These are phyloP conservation scores for Mercenaria mercenaria DNA, from an alignment of 1,140 invertebrate species.

Conservation along the genomic window DNA sequence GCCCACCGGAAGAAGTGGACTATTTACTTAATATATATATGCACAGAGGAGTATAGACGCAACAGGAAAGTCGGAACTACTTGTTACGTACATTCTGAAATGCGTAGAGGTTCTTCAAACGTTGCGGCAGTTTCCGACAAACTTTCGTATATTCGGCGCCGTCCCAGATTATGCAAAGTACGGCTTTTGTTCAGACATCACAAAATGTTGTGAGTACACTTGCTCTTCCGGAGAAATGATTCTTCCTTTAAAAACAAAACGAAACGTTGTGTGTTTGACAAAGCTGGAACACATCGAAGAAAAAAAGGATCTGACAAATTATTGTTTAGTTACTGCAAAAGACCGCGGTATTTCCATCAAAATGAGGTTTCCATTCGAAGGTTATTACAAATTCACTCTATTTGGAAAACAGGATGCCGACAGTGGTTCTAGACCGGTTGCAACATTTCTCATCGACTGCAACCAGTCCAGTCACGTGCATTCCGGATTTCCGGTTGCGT, in stretches of 20 bases:
- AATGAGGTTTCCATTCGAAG: constrained; percentile 51
- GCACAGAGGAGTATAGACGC: constrained; percentile 46
- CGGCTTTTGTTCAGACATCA: constrained; percentile 60
- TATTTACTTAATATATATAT: constrained; percentile 56
- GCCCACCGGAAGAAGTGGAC: constrained; percentile 56
- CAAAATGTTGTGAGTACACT: constrained; percentile 50
- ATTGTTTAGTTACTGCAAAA: constrained; percentile 49
- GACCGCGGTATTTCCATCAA: constrained; percentile 53
- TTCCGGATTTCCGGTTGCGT: constrained; percentile 63
- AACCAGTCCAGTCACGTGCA: constrained; percentile 58
- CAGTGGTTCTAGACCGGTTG: constrained; percentile 52
- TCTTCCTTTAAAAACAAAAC: constrained; percentile 52
- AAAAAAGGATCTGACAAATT: constrained; percentile 42
- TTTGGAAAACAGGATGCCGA: constrained; percentile 47
- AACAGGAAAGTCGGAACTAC: constrained; percentile 40
- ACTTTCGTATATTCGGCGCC: constrained; percentile 59
- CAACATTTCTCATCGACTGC: constrained; percentile 57
- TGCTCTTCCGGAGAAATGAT: constrained; percentile 56
- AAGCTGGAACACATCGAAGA: constrained; percentile 57
- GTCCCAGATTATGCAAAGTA: constrained; percentile 53
- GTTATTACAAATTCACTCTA: constrained; percentile 57
- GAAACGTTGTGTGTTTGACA: constrained; percentile 40
- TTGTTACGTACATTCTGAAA: constrained; percentile 58
- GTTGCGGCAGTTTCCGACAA: constrained; percentile 47
- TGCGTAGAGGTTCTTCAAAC: constrained; percentile 12